phyloP scores from a whole-genome alignment of 2,797 vertebrate genomes.

The Myotis pilosus region DNA sequence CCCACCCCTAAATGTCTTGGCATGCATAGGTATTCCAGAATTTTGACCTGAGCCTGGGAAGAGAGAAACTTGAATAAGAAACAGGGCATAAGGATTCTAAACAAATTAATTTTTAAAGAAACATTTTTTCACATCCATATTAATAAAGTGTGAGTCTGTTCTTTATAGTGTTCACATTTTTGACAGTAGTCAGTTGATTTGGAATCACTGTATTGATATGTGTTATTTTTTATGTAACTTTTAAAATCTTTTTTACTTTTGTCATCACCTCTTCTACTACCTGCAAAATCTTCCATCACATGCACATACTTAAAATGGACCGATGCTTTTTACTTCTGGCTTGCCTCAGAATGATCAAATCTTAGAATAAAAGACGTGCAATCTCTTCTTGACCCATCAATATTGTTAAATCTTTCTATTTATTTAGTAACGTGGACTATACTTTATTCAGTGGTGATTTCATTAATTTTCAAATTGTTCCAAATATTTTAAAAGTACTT shows the following conservation, averaged over 20 bases:
- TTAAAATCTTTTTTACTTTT: neutral
- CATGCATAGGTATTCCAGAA: neutral
- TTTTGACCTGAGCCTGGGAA: neutral
- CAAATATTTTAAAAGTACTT: neutral
- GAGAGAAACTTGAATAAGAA: neutral
- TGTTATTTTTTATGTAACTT: neutral
- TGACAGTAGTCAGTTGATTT: neutral
- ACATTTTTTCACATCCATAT: neutral
- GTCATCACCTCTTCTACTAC: neutral
- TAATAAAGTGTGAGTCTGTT: neutral
- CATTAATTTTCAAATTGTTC: neutral
- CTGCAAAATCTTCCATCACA: neutral
- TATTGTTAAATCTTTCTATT: neutral
- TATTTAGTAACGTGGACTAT: neutral
- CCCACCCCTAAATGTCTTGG: neutral
- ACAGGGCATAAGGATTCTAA: neutral
- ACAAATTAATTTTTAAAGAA: neutral
- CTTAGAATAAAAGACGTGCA: neutral
- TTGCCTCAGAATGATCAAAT: neutral
- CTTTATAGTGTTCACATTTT: neutral
- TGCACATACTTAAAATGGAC: neutral
- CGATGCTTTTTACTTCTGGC: neutral
- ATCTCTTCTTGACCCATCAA: neutral
- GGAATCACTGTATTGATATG: neutral
- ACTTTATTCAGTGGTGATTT: neutral